Evolutionary conservation across 2,113 vertebrate species (phyloP).

Genomic region (Ictidomys tridecemlineatus): DNA sequence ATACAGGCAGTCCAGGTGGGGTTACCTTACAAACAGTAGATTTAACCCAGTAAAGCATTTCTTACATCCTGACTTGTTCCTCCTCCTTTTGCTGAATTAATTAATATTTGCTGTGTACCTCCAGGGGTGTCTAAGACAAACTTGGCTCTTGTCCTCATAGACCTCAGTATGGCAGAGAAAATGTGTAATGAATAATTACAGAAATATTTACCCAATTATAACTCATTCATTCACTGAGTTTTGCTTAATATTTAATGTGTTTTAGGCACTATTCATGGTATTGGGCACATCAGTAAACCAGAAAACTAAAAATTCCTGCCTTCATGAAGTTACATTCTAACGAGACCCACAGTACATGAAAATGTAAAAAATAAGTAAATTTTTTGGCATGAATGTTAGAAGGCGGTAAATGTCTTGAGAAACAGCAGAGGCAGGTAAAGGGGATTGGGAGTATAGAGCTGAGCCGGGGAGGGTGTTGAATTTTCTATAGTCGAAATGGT

Average conservation of each 20-base stretch:
- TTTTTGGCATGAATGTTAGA: not conserved
- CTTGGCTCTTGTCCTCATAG: not conserved
- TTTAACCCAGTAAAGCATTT: not conserved
- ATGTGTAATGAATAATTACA: not conserved
- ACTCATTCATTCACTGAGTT: not conserved
- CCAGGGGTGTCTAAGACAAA: not conserved
- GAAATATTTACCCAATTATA: not conserved
- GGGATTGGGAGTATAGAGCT: not conserved
- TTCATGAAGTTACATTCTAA: not conserved
- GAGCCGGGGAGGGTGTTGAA: not conserved
- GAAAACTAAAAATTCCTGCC: not conserved
- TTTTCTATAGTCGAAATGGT: not conserved
- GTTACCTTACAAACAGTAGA: not conserved
- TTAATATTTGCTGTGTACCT: not conserved
- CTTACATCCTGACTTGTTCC: not conserved
- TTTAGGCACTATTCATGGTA: not conserved
- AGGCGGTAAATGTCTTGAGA: not conserved
- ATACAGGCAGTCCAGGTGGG: not conserved
- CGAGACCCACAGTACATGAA: not conserved
- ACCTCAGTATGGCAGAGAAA: not conserved
- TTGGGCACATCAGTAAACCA: not conserved
- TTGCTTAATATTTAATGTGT: not conserved
- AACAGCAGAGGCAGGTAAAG: not conserved
- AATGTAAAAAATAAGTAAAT: not conserved
- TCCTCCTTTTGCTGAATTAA: not conserved